These are phyloP conservation scores for Seriola quinqueradiata DNA, from an alignment of 2,113 vertebrate genomes.

Conservation along the genomic window DNA sequence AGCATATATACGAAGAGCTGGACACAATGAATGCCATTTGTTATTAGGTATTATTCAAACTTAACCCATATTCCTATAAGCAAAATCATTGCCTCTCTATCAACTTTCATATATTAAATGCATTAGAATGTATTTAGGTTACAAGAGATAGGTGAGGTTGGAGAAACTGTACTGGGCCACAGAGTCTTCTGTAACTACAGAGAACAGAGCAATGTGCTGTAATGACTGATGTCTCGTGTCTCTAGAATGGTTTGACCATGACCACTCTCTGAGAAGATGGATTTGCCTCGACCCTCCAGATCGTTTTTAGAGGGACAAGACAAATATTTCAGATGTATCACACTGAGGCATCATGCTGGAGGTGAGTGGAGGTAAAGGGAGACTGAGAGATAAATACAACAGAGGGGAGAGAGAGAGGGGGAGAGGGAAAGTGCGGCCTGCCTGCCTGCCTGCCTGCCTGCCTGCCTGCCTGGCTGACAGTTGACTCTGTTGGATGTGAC, in stretches of 20 bases:
- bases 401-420: constrained; percentile 50
- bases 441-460: constrained; percentile 83
- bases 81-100: neutral
- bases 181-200: constrained; percentile 20
- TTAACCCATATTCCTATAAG: neutral
- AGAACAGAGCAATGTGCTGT: constrained; percentile 14
- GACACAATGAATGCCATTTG: constrained; percentile 1
- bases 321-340: constrained; percentile 78
- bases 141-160: neutral
- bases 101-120: neutral
- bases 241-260: constrained; percentile 69
- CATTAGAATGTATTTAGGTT: constrained; percentile 3
- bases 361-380: constrained; percentile 72
- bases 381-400: constrained; percentile 74
- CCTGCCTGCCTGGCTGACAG: constrained; percentile 87
- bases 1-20: neutral
- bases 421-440: constrained; percentile 73
- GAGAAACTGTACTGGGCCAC: neutral
- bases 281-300: constrained; percentile 67
- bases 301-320: constrained; percentile 76
- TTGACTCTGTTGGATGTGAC: constrained; percentile 93
- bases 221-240: constrained; percentile 68
- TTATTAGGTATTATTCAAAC: neutral
- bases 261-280: constrained; percentile 72
- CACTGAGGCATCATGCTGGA: constrained; percentile 64